Conservation (phyloP, 2,113 vertebrate species). For the Hippocampus barbouri region DNA sequence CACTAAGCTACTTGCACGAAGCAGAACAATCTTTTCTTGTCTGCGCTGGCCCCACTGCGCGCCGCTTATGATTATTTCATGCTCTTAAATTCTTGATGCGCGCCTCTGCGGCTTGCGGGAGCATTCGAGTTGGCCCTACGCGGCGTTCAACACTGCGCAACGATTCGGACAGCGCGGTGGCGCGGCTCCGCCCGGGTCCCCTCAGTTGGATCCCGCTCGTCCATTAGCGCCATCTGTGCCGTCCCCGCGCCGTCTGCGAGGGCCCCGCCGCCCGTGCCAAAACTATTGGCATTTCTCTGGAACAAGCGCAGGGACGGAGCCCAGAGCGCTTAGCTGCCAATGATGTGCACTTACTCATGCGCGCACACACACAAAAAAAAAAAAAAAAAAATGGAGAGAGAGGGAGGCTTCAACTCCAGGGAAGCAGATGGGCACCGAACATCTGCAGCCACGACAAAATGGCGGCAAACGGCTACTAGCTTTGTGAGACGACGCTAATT, state of each 20-base stretch:
- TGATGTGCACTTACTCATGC: slow-evolving; percentile 72
- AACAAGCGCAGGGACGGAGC: slow-evolving; percentile 73
- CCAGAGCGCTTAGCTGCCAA: slow-evolving; percentile 75
- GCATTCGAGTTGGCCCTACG: slow-evolving; percentile 49
- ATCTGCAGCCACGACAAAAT: slow-evolving; percentile 58
- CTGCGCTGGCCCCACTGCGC: slow-evolving; percentile 51
- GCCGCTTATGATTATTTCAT: slow-evolving; percentile 69
- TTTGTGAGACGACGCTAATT: neutral
- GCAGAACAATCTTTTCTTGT: slow-evolving; percentile 54
- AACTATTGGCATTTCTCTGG: slow-evolving; percentile 95
- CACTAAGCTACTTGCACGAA: slow-evolving; percentile 10
- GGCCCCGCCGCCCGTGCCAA: slow-evolving; percentile 78
- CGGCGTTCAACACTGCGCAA: slow-evolving; percentile 80
- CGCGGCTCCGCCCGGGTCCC: slow-evolving; percentile 82
- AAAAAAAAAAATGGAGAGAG: slow-evolving; percentile 18
- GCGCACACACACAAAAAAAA: neutral
- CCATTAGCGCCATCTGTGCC: slow-evolving; percentile 99
- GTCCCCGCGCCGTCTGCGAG: slow-evolving; percentile 92
- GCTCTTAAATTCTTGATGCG: slow-evolving; percentile 69
- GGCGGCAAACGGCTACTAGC: neutral
- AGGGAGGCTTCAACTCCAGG: neutral
- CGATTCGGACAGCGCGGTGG: slow-evolving; percentile 89
- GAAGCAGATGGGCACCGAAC: slow-evolving; percentile 53
- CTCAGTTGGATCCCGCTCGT: slow-evolving; percentile 97
- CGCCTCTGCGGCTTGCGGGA: slow-evolving; percentile 34